Evolutionary conservation across 2,797 vertebrate genomes (phyloP).

Genomic region (Acestrorhynchus altus): DNA sequence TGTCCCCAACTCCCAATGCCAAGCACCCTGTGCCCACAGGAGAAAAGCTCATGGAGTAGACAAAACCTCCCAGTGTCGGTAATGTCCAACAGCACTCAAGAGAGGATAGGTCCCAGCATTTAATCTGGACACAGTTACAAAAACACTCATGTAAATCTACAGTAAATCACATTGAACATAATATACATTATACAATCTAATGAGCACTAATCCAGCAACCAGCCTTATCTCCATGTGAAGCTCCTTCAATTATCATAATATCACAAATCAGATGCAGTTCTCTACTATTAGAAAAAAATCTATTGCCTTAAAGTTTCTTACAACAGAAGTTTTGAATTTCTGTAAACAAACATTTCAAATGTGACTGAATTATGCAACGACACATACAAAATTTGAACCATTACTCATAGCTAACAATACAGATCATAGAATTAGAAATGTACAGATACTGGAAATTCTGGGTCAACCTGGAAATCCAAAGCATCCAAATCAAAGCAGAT

Average conservation of each 20-base stretch:
- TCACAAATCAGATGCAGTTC: not conserved
- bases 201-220: not conserved
- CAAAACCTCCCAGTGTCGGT: conserved; percentile 91
- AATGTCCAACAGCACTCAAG: conserved; percentile 92
- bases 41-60: conserved; percentile 90
- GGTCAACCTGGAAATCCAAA: no score
- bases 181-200: not conserved
- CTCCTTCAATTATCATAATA: not conserved
- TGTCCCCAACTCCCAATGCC: conserved; percentile 91
- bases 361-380: no score
- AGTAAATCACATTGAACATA: not conserved
- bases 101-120: conserved; percentile 90
- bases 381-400: no score
- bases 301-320: no score
- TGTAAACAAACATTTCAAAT: no score
- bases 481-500: no score
- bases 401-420: no score
- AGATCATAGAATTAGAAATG: no score
- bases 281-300: not conserved
- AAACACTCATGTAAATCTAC: not conserved
- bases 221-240: not conserved
- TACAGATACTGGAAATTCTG: no score
- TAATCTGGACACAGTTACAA: conserved; percentile 81
- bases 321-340: no score
- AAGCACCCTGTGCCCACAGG: conserved; percentile 87